Evolutionary conservation across 2,113 vertebrate species (phyloP).

Genomic region (Cichladusa arquata): DNA sequence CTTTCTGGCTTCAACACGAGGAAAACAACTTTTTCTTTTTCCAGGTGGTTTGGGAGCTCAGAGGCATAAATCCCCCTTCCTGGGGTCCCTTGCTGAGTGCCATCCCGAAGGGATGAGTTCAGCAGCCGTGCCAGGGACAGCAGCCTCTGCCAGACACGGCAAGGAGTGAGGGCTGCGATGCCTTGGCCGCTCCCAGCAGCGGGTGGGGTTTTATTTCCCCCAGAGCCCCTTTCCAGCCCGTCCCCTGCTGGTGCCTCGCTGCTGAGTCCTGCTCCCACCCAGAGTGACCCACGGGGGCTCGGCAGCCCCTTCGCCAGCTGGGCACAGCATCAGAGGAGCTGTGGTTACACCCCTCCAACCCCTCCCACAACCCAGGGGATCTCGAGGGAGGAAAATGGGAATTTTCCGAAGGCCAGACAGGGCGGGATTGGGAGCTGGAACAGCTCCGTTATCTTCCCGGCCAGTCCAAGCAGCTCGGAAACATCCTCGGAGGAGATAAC

Average conservation of each 20-base stretch:
- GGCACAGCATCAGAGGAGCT: not conserved
- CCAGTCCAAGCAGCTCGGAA: not conserved
- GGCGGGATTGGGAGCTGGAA: not conserved
- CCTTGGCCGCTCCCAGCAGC: accelerated
- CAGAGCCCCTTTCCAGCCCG: accelerated
- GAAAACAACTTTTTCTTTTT: not conserved
- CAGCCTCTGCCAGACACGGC: not conserved
- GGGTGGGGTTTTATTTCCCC: not conserved
- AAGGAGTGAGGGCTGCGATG: not conserved
- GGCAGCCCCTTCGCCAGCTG: not conserved
- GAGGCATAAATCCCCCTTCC: not conserved
- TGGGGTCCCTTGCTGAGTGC: accelerated
- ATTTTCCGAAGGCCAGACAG: not conserved
- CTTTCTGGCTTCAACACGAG: accelerated
- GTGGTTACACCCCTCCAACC: accelerated
- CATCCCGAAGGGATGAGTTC: not conserved
- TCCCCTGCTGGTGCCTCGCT: not conserved
- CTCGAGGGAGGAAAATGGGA: not conserved
- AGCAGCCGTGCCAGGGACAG: accelerated
- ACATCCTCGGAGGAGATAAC: constrained; percentile 33
- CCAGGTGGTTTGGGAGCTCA: not conserved
- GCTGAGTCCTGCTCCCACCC: not conserved
- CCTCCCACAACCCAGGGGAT: accelerated
- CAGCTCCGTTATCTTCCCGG: not conserved
- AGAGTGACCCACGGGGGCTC: not conserved